phyloP scores from a whole-genome alignment of 2,888 invertebrate genomes.

The Alitta virens region DNA sequence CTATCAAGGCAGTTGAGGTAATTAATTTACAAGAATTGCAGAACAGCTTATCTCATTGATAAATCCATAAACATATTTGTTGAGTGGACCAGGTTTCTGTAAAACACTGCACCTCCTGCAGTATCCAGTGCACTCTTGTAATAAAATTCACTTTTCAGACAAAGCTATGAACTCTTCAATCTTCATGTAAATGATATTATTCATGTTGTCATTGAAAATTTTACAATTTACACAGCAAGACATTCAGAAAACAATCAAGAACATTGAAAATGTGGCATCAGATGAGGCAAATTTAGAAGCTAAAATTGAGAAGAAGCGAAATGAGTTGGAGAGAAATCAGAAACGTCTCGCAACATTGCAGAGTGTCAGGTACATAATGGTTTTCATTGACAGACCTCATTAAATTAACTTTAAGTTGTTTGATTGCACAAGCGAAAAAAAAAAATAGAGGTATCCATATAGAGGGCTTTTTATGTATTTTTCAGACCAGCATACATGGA shows the following conservation, averaged over 20 bases:
- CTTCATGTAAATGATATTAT: too few species aligned
- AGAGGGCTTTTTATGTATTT: constrained; percentile 31
- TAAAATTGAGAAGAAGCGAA: constrained; percentile 85
- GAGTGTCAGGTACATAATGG: constrained; percentile 73
- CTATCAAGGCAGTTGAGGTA: constrained; percentile 67
- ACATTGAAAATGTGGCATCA: constrained; percentile 81
- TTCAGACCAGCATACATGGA: constrained; percentile 90
- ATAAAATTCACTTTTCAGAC: neutral
- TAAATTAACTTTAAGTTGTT: neutral
- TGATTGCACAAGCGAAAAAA: too few species aligned
- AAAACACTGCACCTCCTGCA: too few species aligned
- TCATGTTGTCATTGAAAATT: too few species aligned
- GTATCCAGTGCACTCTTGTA: neutral
- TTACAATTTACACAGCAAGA: constrained; percentile 64
- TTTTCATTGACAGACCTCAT: neutral
- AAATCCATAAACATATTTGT: too few species aligned
- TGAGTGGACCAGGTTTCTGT: too few species aligned
- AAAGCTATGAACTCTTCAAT: too few species aligned
- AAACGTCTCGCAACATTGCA: constrained; percentile 89
- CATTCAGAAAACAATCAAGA: constrained; percentile 67
- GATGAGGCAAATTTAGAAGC: constrained; percentile 85
- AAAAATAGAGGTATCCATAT: neutral
- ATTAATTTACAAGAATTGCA: constrained; percentile 65
- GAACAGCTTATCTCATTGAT: too few species aligned
- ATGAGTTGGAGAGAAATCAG: constrained; percentile 87